Base-by-base conservation (phyloP, 2,113 vertebrate species). In the Mugil cephalus region DNA sequence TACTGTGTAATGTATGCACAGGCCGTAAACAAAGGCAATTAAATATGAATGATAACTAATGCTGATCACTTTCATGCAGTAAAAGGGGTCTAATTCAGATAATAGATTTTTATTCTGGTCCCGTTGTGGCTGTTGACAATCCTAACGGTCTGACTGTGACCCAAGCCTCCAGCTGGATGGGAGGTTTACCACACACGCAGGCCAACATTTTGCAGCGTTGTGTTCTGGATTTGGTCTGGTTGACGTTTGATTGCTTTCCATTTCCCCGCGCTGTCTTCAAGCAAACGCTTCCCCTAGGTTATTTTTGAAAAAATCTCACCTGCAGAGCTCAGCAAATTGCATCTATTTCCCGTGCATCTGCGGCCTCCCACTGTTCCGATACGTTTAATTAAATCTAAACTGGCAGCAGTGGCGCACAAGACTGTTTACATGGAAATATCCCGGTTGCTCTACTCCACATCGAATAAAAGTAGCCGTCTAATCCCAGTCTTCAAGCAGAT, bases 41-140 rank as follows among this genome's bases (percentile, higher is more conserved):
- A 85, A 21, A 51, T 63, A 34, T 73, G 79, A 73, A 87, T 87
- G 60, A 69, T 72, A 77, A 66, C 58, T 70, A 75, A 80, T 80
- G 53, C 43, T 52, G 65, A 80, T 71, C 60, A 42, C 34, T 69
- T 67, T 5, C 54, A 60, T 45, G 60, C 48, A 46, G 42, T 73
- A 66, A 78, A 75, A 63, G 74, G 50, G 78, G 8, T 66, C 58
- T 66, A 52, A 80, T 85, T 74, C n/a, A 38, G 39, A 53, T 72
- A 63, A 76, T 67, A 76, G 79, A 70, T 75, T 79, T 74, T 35
- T 56, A 63, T 69, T 58, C 47, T 76, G 71, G 9, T 30, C 53
- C 62, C 48, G 10, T 30, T 39, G 60, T 64, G 45, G 60, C 38
- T 76, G 66, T 62, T 46, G 36, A 42, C 34, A 50, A 55, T 61